Evolutionary conservation across 1,140 invertebrate genomes (phyloP).

Genomic region (Drosophila quadrilineata): DNA sequence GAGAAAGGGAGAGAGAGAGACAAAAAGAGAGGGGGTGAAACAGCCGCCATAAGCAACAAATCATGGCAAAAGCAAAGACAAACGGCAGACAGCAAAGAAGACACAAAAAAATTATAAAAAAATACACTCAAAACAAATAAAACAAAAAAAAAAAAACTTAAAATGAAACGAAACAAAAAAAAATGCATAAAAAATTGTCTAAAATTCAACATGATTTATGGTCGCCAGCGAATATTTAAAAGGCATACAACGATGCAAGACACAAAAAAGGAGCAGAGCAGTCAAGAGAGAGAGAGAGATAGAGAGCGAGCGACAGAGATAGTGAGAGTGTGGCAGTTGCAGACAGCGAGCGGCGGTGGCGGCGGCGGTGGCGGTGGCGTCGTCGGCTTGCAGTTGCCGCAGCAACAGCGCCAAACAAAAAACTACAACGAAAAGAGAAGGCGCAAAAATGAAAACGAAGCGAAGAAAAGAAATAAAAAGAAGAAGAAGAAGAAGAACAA

Average conservation of each 20-base stretch:
- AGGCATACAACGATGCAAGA: slow-evolving; percentile 48
- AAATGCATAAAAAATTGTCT: slow-evolving; percentile 69
- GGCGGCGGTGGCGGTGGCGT: not conserved
- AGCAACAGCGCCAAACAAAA: no score
- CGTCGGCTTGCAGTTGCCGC: no score
- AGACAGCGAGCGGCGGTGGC: not conserved
- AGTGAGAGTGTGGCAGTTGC: no score
- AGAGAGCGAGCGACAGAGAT: not conserved
- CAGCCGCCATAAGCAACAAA: slow-evolving; percentile 75
- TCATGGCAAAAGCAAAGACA: slow-evolving; percentile 62
- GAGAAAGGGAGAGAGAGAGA: not conserved
- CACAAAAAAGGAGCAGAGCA: not conserved
- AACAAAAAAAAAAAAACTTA: not conserved
- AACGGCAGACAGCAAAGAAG: slow-evolving; percentile 1
- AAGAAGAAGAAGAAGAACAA: not conserved
- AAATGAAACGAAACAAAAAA: not conserved
- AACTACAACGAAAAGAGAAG: not conserved
- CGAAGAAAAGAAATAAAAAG: not conserved
- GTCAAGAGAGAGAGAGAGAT: not conserved
- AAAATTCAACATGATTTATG: slow-evolving; percentile 80
- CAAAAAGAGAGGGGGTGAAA: slow-evolving; percentile 29
- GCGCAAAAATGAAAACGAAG: slow-evolving; percentile 18
- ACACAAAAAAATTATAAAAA: not conserved
- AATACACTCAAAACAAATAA: slow-evolving; percentile 27
- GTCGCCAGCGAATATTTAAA: slow-evolving; percentile 77